Conservation (phyloP, 2,888 invertebrate species). For the Drosophila colorata region DNA sequence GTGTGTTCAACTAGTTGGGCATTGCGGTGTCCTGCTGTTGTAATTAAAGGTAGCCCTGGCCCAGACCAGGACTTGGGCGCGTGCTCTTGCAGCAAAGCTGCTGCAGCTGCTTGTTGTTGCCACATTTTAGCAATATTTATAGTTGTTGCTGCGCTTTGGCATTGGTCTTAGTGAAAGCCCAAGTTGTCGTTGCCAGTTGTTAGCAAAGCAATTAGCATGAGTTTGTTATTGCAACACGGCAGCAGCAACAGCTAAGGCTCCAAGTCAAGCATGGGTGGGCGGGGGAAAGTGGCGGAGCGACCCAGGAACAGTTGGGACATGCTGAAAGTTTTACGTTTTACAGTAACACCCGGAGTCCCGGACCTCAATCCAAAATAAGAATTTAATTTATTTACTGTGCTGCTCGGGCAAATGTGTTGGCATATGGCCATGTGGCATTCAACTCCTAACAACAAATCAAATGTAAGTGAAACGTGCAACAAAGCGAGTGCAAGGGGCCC, state of each 20-base stretch:
- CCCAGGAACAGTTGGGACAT: constrained; percentile 32
- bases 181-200: constrained; percentile 70
- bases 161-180: constrained; percentile 59
- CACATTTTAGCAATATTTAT: constrained; percentile 70
- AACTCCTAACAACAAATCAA: constrained; percentile 66
- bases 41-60: constrained; percentile 71
- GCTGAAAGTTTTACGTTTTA: constrained; percentile 56
- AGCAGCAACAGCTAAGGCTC: constrained; percentile 30
- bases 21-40: constrained; percentile 58
- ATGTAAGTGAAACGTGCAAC: constrained; percentile 55
- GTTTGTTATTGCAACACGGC: constrained; percentile 66
- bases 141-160: constrained; percentile 56
- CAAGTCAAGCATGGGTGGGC: constrained; percentile 15
- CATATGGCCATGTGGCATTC: constrained; percentile 65
- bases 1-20: constrained; percentile 50
- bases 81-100: constrained; percentile 27
- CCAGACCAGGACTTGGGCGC: constrained; percentile 38
- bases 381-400: constrained; percentile 76
- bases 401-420: constrained; percentile 56
- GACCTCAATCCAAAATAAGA: constrained; percentile 46
- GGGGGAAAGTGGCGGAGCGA: constrained; percentile 3
- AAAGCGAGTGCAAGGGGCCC: constrained; percentile 4
- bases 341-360: constrained; percentile 1
- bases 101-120: constrained; percentile 40
- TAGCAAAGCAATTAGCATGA: constrained; percentile 81